Evolutionary conservation across 2,113 vertebrate genomes (phyloP).

Genomic region (Corythaixoides concolor): DNA sequence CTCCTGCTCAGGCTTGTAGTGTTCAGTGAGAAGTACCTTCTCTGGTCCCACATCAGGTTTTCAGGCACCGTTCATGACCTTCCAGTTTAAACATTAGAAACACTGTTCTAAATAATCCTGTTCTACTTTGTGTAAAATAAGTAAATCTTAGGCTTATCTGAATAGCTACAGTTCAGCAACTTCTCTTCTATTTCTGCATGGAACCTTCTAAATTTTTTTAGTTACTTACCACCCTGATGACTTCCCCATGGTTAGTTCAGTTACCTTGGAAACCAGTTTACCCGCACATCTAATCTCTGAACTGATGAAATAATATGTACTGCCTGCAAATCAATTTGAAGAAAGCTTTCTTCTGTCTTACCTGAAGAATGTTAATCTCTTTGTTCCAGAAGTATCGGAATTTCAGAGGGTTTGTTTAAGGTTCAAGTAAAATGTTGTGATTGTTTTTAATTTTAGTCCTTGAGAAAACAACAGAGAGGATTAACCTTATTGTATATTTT

Average conservation of each 20-base stretch:
- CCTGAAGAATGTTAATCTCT: conserved; percentile 25
- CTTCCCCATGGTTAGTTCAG: conserved; percentile 18
- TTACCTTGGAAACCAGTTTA: conserved; percentile 58
- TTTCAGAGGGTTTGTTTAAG: neutral
- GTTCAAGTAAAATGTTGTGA: neutral
- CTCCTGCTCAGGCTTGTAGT: fast-evolving
- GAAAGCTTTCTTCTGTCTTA: conserved; percentile 20
- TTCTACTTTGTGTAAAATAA: neutral
- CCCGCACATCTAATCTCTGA: conserved; percentile 3
- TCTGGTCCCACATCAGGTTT: neutral
- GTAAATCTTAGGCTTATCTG: neutral
- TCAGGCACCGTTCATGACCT: neutral
- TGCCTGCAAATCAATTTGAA: neutral
- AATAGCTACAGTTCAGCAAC: neutral
- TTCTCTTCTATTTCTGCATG: neutral
- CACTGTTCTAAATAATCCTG: neutral
- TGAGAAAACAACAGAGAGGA: neutral
- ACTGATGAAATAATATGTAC: neutral
- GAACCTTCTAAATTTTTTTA: neutral
- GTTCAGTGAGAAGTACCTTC: neutral
- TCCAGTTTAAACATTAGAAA: neutral
- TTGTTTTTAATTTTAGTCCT: neutral
- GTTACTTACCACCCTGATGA: conserved; percentile 39
- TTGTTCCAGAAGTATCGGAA: neutral
- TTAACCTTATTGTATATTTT: neutral